Conservation (phyloP, 2,113 vertebrate genomes). For the Salvelinus sp. region DNA sequence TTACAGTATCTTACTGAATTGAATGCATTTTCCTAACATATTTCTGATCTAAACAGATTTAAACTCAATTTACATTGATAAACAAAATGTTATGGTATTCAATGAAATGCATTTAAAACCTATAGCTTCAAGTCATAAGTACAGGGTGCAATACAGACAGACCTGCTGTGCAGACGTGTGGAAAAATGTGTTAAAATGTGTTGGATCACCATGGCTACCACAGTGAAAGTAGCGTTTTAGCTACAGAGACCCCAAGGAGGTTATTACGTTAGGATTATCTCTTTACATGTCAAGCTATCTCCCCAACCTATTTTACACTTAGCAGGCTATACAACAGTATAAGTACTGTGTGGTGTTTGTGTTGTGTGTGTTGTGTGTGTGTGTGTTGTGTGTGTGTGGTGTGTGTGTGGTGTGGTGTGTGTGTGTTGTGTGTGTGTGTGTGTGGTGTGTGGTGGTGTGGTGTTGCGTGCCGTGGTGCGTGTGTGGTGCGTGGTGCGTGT, state of each 20-base stretch:
- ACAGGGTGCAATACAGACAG: slow-evolving; percentile 37
- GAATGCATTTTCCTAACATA: no score
- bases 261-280: slow-evolving; percentile 42
- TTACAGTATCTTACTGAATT: slow-evolving; percentile 29
- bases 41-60: slow-evolving; percentile 20
- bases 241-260: no score
- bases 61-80: slow-evolving; percentile 39
- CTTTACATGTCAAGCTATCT: slow-evolving; percentile 19
- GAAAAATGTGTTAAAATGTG: slow-evolving; percentile 46
- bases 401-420: neutral
- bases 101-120: neutral
- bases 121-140: no score
- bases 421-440: slow-evolving; percentile 7
- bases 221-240: slow-evolving; percentile 26
- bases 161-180: slow-evolving; percentile 28
- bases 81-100: neutral
- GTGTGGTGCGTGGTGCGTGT: no score
- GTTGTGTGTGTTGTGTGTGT: no score
- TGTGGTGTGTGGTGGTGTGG: slow-evolving; percentile 10
- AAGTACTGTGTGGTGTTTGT: neutral
- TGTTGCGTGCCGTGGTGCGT: no score
- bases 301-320: slow-evolving; percentile 42
- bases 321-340: slow-evolving; percentile 40
- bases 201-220: slow-evolving; percentile 67
- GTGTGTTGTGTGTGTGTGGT: no score